Base-by-base conservation (phyloP, 2,888 invertebrate species). In the Lordiphosa fenestrarum region DNA sequence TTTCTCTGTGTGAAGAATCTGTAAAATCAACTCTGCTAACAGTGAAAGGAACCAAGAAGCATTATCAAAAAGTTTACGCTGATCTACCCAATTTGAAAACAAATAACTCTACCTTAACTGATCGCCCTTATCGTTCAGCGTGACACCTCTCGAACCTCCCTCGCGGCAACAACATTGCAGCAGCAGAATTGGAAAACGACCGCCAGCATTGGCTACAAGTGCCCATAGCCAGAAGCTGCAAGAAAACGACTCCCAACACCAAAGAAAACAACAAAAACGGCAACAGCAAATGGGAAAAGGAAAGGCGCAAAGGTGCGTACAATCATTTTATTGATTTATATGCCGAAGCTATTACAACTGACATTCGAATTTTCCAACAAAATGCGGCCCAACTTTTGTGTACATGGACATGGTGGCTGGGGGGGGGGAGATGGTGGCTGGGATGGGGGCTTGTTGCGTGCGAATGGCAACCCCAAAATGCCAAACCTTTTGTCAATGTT, bases 311-410 rank as follows among this genome's bases (percentile, higher is more conserved):
- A 82, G 81, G 81, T 82, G 84, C 81, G 84, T 82, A 84, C 84
- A 84, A 82, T 82, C 80, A 82, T 85, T 85, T 85, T 86, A 86
- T 86, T 86, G 86, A 86, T 86, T 87, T 86, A 86, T 87, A 85
- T 87, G 86, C 85, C 84, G 75, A 87, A 83, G 83, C 78, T 84
- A 86, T 87, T 85, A 85, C 85, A 85, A 85, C 83, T 85, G 86
- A 81, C 86, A 84, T 86, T 75, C 82, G 78, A 84, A 72, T 83
- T 78, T 78, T 82, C 76, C 75, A 76, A 74, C 75, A 61, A 71
- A 74, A 73, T 73, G 71, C 73, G 58, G 59, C 65, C 55, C 69
- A 69, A 69, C 47, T 69, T 69, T 19, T 46, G 51, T 65, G 53
- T 58, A 69, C 55, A 65, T 55, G 70, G 55, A 50, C 69, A 49